phyloP scores from a whole-genome alignment of 2,797 vertebrate genomes.

The Euphonia xanthogaster region DNA sequence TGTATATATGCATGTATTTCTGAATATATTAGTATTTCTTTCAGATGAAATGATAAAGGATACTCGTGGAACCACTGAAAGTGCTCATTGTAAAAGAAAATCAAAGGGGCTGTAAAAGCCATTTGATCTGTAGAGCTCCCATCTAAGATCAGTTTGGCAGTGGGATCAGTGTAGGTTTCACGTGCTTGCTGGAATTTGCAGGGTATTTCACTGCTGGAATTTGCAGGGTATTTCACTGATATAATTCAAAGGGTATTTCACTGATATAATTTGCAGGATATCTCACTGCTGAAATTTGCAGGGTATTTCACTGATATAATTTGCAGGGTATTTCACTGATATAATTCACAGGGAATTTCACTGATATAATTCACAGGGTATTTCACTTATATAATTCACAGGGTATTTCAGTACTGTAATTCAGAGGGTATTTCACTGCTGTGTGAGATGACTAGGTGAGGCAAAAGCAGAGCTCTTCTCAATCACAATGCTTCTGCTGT shows the following conservation, averaged over 20 bases:
- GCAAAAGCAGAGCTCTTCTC: not conserved
- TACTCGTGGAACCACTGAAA: rapidly evolving
- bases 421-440: not conserved
- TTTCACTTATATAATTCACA: not conserved
- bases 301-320: not conserved
- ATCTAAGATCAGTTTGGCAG: not conserved
- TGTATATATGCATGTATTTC: not conserved
- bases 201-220: not conserved
- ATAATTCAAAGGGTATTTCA: not conserved
- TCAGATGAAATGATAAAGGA: not conserved
- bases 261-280: not conserved
- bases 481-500: not conserved
- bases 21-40: not conserved
- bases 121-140: not conserved
- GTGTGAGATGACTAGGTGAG: not conserved
- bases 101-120: not conserved
- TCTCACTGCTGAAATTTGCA: no score
- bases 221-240: not conserved
- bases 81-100: not conserved
- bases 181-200: not conserved
- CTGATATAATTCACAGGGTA: not conserved
- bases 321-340: not conserved
- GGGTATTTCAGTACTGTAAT: not conserved
- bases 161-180: not conserved
- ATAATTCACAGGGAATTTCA: not conserved